Evolutionary conservation across 2,113 vertebrate genomes (phyloP).

Genomic region (Leiothrix lutea): DNA sequence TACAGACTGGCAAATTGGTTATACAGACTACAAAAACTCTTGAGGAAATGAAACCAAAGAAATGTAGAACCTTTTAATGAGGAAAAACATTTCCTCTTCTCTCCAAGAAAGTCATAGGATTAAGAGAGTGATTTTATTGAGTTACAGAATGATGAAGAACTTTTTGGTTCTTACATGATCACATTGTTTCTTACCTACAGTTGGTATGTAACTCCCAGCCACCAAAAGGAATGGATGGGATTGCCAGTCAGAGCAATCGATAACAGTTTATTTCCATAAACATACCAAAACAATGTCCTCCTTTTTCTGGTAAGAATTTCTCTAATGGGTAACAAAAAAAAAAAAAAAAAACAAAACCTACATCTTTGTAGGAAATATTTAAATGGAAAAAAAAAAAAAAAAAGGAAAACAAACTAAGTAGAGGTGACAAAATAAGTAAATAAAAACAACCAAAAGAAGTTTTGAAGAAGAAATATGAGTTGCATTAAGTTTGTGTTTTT

Average conservation of each 20-base stretch:
- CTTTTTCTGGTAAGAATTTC: conserved; percentile 42
- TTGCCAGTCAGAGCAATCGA: conserved; percentile 44
- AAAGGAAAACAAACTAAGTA: conserved; percentile 33
- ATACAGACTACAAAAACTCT: not conserved
- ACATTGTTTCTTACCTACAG: conserved; percentile 34
- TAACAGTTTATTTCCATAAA: conserved; percentile 37
- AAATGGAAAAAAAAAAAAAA: not conserved
- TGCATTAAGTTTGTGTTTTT: not conserved
- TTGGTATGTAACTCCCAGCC: conserved; percentile 43
- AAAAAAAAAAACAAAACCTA: conserved; percentile 34
- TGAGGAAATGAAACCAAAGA: not conserved
- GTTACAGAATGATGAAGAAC: not conserved
- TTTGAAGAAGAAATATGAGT: not conserved
- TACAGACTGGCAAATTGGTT: not conserved
- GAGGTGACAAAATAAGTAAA: conserved; percentile 12
- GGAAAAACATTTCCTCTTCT: not conserved
- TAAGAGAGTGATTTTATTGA: conserved; percentile 11
- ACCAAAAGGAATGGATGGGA: conserved; percentile 50
- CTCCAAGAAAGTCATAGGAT: not conserved
- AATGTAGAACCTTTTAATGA: not conserved
- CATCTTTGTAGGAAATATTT: conserved; percentile 14
- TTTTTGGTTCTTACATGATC: not conserved
- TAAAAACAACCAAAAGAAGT: not conserved
- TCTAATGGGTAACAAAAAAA: conserved; percentile 10
- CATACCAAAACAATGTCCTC: conserved; percentile 49